Base-by-base conservation (phyloP, 2,113 vertebrate species). In the Rhadina sibilatrix region DNA sequence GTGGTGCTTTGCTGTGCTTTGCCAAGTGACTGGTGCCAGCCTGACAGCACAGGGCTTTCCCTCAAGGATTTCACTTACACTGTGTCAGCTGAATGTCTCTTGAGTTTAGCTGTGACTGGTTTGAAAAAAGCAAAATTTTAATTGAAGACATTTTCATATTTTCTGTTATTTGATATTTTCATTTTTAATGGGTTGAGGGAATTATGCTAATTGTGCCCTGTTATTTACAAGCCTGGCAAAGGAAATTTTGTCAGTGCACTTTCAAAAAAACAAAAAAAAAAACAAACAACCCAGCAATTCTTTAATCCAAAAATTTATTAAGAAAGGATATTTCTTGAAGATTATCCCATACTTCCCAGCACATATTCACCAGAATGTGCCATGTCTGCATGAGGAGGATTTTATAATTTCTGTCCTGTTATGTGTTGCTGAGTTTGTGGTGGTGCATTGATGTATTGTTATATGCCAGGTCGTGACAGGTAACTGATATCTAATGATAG, bases 191-290 rank as follows among this genome's bases (percentile, higher is more conserved):
- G 7, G 8, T 49, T 70, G 54, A 94, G 46, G 14, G 21, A 56
- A 84, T 93, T 94, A 93, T 90, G 80, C 30, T 89, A 84, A 74
- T 65, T 69, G 24, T 56, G 38, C 11, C 21, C 69, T 13, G 4
- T 56, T 61, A 61, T 37, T 93, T 91, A 50, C 6, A 74, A 64
- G 56, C 61, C 9, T 18, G 25, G 33, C 35, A 88, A 81, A 49
- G 56, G 20, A 47, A 17, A 40, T 66, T 81, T 87, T 83, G 49
- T 49, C n/a, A 46, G 27, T 44, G 33, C 17, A 5, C 31, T 61
- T 94, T 92, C 71, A 68, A 90, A 92, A 63, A 90, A 61, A 64
- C 71, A 8, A 90, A 92, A 61, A 90, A 52, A 60, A 83, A 80
- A 77, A 40, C 11, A 90, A 61, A 64, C 71, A 40, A 40, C 13